Percentiles rank a stretch among this genome's conserved stretches.
phyloP scores from a whole-genome alignment of 2,797 vertebrate species.

The Holocentrus rufus region DNA sequence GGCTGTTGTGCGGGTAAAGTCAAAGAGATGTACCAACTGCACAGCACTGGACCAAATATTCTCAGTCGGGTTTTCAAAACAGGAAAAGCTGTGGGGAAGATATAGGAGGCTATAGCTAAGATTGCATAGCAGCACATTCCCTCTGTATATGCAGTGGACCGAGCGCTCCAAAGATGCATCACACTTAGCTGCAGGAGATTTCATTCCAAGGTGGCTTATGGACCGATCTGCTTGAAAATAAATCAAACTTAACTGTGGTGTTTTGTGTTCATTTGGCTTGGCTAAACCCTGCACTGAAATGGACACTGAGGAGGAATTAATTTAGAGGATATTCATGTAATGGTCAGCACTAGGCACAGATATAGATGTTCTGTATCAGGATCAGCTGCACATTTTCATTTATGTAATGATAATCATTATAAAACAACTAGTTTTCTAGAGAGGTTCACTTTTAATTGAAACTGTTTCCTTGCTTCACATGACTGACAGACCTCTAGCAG shows the following conservation, averaged over 20 bases:
- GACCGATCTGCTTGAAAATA: not conserved
- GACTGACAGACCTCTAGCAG: too few relatives aligned
- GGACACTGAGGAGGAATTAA: not conserved
- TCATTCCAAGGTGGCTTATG: not conserved
- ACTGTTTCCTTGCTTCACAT: too few relatives aligned
- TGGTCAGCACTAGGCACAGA: not conserved
- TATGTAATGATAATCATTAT: too few relatives aligned
- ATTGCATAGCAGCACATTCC: too few relatives aligned
- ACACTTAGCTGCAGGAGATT: not conserved
- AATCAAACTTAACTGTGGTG: not conserved
- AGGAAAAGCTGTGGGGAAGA: not conserved
- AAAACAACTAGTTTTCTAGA: too few relatives aligned
- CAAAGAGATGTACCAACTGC: constrained; percentile 30
- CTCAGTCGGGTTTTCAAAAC: constrained; percentile 28
- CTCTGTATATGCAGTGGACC: too few relatives aligned
- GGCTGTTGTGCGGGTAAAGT: constrained; percentile 42
- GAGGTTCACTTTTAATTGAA: too few relatives aligned
- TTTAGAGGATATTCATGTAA: not conserved
- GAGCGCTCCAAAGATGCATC: not conserved
- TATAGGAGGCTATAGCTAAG: too few relatives aligned
- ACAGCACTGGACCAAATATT: constrained; percentile 31
- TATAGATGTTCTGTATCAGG: too few relatives aligned
- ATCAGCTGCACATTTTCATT: too few relatives aligned
- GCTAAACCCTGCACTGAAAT: not conserved
- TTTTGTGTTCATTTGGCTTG: not conserved